A percentile compares a stretch with the other conserved stretches of the same genome.
Evolutionary conservation across 2,888 invertebrate genomes (phyloP).

Genomic region (Xestia ashworthii): DNA sequence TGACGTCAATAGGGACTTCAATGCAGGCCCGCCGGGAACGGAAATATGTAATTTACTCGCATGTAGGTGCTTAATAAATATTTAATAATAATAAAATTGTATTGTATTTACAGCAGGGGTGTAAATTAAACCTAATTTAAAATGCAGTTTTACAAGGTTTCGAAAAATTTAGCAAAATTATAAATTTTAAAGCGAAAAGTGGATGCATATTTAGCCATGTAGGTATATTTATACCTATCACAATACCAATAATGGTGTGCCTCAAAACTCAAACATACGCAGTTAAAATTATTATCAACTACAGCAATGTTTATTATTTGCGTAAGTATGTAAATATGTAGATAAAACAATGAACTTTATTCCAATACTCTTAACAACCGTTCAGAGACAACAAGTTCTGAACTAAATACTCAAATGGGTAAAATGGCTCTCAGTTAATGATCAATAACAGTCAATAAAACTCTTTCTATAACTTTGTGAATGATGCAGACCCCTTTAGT

Average conservation of each 20-base stretch:
- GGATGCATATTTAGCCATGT: not conserved
- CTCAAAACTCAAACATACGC: constrained; percentile 10
- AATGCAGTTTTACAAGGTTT: not conserved
- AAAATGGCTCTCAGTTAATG: not conserved
- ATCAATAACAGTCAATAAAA: constrained; percentile 54
- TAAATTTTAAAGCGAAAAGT: not conserved
- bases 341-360: constrained; percentile 40
- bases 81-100: not conserved
- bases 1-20: not conserved
- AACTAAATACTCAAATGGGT: constrained; percentile 1
- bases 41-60: constrained; percentile 20
- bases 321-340: constrained; percentile 1
- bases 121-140: not conserved
- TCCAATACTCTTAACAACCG: constrained; percentile 4
- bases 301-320: constrained; percentile 35
- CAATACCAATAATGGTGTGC: not conserved
- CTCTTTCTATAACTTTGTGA: constrained; percentile 19
- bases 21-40: constrained; percentile 2
- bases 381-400: not conserved
- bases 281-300: constrained; percentile 35
- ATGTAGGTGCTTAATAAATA: not conserved
- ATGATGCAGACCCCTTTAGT: constrained; percentile 40
- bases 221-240: not conserved
- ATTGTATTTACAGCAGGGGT: not conserved
- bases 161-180: not conserved